Conservation (phyloP, 1,140 invertebrate genomes). For the Oreohelix idahoensis region DNA sequence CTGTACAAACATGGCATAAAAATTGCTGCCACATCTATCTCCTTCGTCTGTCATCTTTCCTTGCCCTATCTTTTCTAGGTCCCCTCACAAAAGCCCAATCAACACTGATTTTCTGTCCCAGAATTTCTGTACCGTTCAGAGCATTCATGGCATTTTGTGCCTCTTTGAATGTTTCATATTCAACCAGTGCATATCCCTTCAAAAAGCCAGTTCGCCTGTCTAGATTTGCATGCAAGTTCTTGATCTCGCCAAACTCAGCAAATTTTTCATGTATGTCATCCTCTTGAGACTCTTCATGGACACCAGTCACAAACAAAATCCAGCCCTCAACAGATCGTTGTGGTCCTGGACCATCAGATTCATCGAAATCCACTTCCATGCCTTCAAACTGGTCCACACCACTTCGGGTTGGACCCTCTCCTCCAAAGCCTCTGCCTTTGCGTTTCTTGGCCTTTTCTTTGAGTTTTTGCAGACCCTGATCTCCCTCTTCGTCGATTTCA, state of each 20-base stretch:
- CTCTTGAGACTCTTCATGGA: slow-evolving; percentile 98
- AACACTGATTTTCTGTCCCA: slow-evolving; percentile 92
- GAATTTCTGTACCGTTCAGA: slow-evolving; percentile 89
- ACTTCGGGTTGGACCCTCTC: slow-evolving; percentile 75
- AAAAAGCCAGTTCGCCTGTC: slow-evolving; percentile 97
- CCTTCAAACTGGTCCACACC: slow-evolving; percentile 88
- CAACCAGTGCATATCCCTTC: slow-evolving; percentile 96
- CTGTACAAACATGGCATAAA: not conserved
- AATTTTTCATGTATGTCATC: slow-evolving; percentile 98
- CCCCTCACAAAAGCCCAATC: slow-evolving; percentile 97
- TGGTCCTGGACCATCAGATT: slow-evolving; percentile 87
- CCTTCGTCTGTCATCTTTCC: slow-evolving; percentile 42
- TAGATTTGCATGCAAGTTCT: slow-evolving; percentile 96
- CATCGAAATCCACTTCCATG: slow-evolving; percentile 81
- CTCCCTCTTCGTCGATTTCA: slow-evolving; percentile 90
- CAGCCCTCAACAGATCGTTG: slow-evolving; percentile 97
- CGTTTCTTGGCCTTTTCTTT: slow-evolving; percentile 96
- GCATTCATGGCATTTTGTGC: slow-evolving; percentile 92
- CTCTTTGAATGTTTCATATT: slow-evolving; percentile 97
- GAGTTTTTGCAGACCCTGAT: slow-evolving; percentile 90
- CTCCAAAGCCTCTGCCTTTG: slow-evolving; percentile 94
- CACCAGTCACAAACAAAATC: slow-evolving; percentile 97
- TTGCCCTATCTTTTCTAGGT: slow-evolving; percentile 65
- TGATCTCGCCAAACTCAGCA: slow-evolving; percentile 96
- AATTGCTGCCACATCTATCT: slow-evolving; percentile 8